phyloP scores from a whole-genome alignment of 2,888 invertebrate genomes.

The Strigamia crassipes region DNA sequence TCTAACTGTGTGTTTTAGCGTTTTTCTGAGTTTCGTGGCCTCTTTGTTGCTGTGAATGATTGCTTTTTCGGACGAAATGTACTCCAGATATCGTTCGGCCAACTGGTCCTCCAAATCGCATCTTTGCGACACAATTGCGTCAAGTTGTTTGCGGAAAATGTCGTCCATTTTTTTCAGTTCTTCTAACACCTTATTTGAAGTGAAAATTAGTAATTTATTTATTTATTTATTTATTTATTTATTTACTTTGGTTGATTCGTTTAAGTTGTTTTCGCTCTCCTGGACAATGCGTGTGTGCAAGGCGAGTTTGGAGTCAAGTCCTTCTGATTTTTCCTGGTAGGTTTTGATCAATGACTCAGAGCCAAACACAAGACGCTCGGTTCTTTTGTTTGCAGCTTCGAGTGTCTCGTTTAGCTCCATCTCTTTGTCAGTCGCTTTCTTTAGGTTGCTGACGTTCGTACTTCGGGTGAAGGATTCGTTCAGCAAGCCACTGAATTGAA shows the following conservation, averaged over 20 bases:
- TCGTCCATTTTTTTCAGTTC: background rate
- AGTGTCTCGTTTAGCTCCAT: slow-evolving; percentile 4
- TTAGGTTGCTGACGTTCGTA: background rate
- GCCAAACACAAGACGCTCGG: background rate
- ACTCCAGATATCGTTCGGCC: background rate
- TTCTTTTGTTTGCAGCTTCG: background rate
- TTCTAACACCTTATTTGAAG: background rate
- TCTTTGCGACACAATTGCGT: background rate
- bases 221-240: background rate
- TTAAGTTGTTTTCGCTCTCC: background rate
- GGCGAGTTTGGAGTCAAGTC: background rate
- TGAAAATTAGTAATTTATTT: background rate
- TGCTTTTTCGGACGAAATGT: background rate
- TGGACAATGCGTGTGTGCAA: background rate
- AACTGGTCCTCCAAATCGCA: background rate
- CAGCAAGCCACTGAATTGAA: background rate
- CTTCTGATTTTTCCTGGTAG: background rate
- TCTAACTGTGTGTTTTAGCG: background rate
- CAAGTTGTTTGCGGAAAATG: background rate
- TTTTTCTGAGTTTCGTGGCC: background rate
- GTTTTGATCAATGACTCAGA: background rate
- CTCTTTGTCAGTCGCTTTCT: slow-evolving; percentile 8
- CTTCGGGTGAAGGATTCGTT: slow-evolving; percentile 10
- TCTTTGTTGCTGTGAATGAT: background rate
- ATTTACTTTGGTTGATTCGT: background rate